Conservation (phyloP, 2,113 vertebrate genomes). For the Burhinus oedicnemus region DNA sequence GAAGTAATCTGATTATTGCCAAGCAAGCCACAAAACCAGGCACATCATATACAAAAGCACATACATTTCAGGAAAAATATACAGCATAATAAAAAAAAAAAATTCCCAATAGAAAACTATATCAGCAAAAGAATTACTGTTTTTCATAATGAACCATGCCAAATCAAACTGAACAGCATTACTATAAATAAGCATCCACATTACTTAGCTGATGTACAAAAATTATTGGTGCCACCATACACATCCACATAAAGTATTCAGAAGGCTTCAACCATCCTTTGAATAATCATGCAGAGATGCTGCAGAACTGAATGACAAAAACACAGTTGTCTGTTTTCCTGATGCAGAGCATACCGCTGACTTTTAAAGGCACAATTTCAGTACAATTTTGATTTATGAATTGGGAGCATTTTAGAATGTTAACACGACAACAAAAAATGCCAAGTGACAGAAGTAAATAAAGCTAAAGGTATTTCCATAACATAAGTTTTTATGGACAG, state of each 20-base stretch:
- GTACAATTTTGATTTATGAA: not conserved
- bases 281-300: not conserved
- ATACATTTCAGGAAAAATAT: not conserved
- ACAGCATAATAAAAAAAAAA: not conserved
- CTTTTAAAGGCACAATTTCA: not conserved
- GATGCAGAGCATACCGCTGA: not conserved
- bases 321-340: not conserved
- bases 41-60: not conserved
- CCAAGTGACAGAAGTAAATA: not conserved
- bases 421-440: not conserved
- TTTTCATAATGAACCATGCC: not conserved
- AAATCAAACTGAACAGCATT: not conserved
- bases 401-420: not conserved
- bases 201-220: not conserved
- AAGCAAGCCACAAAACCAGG: not conserved
- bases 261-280: not conserved
- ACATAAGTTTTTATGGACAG: not conserved
- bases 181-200: not conserved
- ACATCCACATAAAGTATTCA: not conserved
- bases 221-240: not conserved
- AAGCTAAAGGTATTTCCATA: not conserved
- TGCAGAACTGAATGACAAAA: not conserved
- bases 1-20: not conserved
- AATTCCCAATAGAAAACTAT: not conserved
- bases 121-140: not conserved